Evolutionary conservation across 2,113 vertebrate genomes (phyloP).

Genomic region (Peromyscus leucopus): DNA sequence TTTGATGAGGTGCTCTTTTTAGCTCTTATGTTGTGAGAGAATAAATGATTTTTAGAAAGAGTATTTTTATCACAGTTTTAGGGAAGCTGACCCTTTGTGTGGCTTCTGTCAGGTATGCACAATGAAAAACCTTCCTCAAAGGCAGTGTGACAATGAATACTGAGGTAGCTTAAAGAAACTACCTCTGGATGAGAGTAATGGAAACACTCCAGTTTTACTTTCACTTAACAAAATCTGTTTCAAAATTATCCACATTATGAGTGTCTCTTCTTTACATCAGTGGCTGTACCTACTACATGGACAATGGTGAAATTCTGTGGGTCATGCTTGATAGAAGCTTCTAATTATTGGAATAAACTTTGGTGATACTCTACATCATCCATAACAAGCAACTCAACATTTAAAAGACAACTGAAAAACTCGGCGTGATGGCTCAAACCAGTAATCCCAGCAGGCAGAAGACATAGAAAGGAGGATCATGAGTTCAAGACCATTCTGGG

Average conservation of each 20-base stretch:
- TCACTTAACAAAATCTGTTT: background rate
- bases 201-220: background rate
- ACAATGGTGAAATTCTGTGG: background rate
- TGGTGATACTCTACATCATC: background rate
- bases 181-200: background rate
- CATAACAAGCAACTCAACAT: background rate
- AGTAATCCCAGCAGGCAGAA: background rate
- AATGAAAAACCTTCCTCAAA: background rate
- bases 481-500: background rate
- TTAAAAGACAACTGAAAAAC: background rate
- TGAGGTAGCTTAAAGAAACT: background rate
- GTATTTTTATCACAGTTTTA: background rate
- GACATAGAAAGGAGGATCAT: background rate
- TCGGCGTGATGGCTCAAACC: background rate
- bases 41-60: background rate
- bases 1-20: background rate
- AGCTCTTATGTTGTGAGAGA: background rate
- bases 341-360: background rate
- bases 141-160: background rate
- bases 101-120: background rate
- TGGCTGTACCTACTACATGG: background rate
- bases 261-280: background rate
- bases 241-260: background rate
- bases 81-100: background rate
- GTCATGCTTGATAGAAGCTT: background rate